Base-by-base conservation (phyloP, 2,113 vertebrate species). In the Salvelinus sp. region DNA sequence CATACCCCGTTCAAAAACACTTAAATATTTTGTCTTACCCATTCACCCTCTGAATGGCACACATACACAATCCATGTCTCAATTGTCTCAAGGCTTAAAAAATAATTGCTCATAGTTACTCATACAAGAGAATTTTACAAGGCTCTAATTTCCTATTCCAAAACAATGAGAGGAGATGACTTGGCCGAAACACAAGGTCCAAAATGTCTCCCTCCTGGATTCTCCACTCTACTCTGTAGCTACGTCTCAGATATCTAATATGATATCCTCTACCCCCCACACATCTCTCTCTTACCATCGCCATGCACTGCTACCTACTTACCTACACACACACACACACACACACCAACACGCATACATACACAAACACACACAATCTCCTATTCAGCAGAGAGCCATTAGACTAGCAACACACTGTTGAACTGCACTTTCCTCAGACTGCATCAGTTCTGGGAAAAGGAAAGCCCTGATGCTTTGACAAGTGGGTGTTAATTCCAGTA, bases 401-500 rank as follows among this genome's bases (percentile, higher is more conserved):
- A 85, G 69, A 57, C 22, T 18, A 64, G 72, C 38, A 48, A 25
- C 38, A 58, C 75, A 27, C 67, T 75, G 70, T 74, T 63, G n/a
- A 78, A 30, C 58, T 71, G 71, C 80, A 67, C 66, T 80, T 83
- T 71, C 72, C 48, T 65, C 79, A 75, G 38, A 70, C 60, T 82
- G 71, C 65, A 54, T 69, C 54, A 67, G 69, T 82, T 62, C 65
- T 77, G 71, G 72, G 50, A 78, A 79, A 68, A 71, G n/a, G 65
- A 76, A 50, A 66, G 47, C 25, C 23, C 65, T 38, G 48, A 69
- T 58, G 76, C 60, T 27, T 44, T 22, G 27, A 47, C 76, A 82
- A 3, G 38, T 13, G 65, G 58, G n/a, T 70, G 28, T n/a, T 73
- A 72, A 69, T 64, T 70, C 79, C 79, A 74, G n/a, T 16, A 30